Conservation (phyloP, 2,113 vertebrate genomes). For the Lethenteron camtschaticum region DNA sequence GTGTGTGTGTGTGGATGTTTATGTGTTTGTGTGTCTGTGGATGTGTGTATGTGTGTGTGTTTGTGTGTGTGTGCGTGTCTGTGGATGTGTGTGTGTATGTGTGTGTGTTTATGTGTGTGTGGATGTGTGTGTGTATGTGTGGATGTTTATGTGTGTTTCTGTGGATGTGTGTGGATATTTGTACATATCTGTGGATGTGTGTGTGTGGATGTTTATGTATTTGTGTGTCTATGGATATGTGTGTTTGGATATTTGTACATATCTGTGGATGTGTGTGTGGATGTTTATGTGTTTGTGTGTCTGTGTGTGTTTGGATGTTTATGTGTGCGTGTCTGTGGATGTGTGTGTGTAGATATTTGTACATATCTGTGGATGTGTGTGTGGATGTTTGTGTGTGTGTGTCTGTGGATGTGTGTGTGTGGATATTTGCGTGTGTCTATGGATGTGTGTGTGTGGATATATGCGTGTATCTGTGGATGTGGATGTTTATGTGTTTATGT, state of each 20-base stretch:
- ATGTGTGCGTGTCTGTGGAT: background rate
- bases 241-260: background rate
- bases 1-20: too few species aligned
- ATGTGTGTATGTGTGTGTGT: too few species aligned
- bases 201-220: background rate
- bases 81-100: background rate
- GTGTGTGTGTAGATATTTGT: background rate
- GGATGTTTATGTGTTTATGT: too few species aligned
- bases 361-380: background rate
- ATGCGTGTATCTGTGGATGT: too few species aligned
- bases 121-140: background rate
- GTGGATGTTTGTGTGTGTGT: background rate
- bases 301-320: background rate
- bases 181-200: background rate
- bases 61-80: background rate
- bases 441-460: too few species aligned
- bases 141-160: background rate
- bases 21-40: too few species aligned
- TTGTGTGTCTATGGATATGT: background rate
- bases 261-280: background rate
- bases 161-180: background rate
- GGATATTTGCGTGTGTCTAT: too few species aligned
- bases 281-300: background rate
- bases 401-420: background rate
- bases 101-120: background rate